Percentiles rank a stretch among this genome's conserved stretches.
phyloP scores from a whole-genome alignment of 2,888 invertebrate species.

The Atrina japonica region DNA sequence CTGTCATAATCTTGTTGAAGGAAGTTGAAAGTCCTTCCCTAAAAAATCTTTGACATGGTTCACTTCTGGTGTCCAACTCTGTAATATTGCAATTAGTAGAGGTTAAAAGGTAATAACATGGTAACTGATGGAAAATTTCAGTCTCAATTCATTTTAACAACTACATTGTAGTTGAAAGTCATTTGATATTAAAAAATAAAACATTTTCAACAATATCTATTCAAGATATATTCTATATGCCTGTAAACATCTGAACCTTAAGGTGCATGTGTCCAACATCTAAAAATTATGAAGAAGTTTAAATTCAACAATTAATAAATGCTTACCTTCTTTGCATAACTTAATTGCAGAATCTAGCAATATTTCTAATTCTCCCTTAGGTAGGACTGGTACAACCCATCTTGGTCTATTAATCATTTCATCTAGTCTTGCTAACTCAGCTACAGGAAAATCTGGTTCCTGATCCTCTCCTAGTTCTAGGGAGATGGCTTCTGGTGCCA shows the following conservation, averaged over 20 bases:
- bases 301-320: no score
- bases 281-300: no score
- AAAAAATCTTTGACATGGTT: constrained; percentile 96
- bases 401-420: constrained; percentile 97
- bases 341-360: constrained; percentile 94
- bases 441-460: constrained; percentile 88
- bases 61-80: constrained; percentile 93
- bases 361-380: constrained; percentile 96
- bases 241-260: no score
- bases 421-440: constrained; percentile 92
- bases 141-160: no score
- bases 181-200: no score
- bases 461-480: constrained; percentile 62
- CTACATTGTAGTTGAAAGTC: no score
- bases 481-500: constrained; percentile 64
- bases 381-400: constrained; percentile 98
- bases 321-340: constrained; percentile 90
- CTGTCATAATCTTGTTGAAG: constrained; percentile 97
- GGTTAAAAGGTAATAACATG: no score
- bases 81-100: constrained; percentile 53
- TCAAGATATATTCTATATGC: no score
- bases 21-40: constrained; percentile 95
- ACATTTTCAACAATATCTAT: no score
- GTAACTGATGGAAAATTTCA: no score
- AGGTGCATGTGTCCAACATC: no score